These are phyloP conservation scores for Holothuria leucospilota DNA, from an alignment of 53 echinoderm and acorn worm species.

Conservation along the genomic window DNA sequence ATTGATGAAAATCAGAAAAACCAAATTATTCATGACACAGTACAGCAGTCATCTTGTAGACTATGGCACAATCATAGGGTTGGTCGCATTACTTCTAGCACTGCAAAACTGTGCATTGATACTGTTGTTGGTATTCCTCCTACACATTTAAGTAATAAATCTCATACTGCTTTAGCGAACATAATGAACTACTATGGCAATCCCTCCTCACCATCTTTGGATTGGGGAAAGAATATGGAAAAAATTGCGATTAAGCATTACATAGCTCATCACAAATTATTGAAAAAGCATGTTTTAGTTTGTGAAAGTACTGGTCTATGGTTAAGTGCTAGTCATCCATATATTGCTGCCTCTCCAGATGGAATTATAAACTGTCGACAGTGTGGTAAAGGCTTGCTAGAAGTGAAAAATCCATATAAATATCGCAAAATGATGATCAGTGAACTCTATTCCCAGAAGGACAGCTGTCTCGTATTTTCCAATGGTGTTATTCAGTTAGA, in stretches of 20 bases:
- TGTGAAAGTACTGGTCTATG: slow-evolving; percentile 62
- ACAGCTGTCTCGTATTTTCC: slow-evolving; percentile 29
- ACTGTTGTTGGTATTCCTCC: slow-evolving; percentile 21
- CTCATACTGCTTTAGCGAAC: slow-evolving; percentile 56
- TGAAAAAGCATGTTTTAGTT: slow-evolving; percentile 47
- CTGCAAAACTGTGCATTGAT: slow-evolving; percentile 44
- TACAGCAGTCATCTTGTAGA: slow-evolving; percentile 41
- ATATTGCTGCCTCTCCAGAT: slow-evolving; percentile 72
- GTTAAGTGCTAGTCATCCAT: slow-evolving; percentile 62
- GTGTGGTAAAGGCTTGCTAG: slow-evolving; percentile 68
- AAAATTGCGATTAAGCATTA: slow-evolving; percentile 63
- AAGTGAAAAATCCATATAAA: slow-evolving; percentile 75
- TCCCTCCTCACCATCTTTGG: slow-evolving; percentile 53
- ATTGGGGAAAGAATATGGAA: slow-evolving; percentile 72
- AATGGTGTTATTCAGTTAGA: slow-evolving; percentile 58
- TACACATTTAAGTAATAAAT: not conserved
- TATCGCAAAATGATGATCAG: slow-evolving; percentile 41
- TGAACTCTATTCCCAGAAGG: slow-evolving; percentile 40
- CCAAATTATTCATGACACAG: slow-evolving; percentile 12
- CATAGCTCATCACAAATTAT: slow-evolving; percentile 56
- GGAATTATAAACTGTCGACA: slow-evolving; percentile 59
- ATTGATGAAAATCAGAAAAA: slow-evolving; percentile 49
- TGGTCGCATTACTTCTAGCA: slow-evolving; percentile 64
- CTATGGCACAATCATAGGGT: slow-evolving; percentile 52
- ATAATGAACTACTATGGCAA: slow-evolving; percentile 67